Base-by-base conservation (phyloP, 2,888 invertebrate genomes). In the Monochamus alternatus region DNA sequence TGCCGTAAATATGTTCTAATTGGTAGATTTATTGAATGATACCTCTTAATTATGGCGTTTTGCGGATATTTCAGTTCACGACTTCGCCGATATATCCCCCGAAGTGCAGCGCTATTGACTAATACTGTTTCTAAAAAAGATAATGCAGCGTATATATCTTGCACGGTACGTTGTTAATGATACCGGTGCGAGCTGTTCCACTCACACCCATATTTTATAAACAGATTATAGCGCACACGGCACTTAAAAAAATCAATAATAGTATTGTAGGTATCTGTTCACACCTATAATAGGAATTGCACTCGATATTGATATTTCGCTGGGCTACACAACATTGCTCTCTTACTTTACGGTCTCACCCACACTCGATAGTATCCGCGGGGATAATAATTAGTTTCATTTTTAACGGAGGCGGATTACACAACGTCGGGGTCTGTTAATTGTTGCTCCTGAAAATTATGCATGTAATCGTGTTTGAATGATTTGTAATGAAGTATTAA, bases 221-320 rank as follows among this genome's bases (percentile, higher is more conserved):
- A 59, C 51, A 47, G 65, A 65, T 65, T 51, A 51, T 55, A n/a
- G 55, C 47, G 30, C 14, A 60, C 47, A 60, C 12, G n/a, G 47
- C 43, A 47, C 60, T 60, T 32, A 51, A 59, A 47, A 69, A 69
- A 69, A 60, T 69, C 9, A 60, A 59, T 69, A 30, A 59, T 60
- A 69, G 31, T 47, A 60, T 60, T 59, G 60, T 59, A 69, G 44
- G 69, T 51, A 60, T 55, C 22, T 32, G 69, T 69, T 69, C 69
- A 69, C 69, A 59, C 69, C 69, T 69, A 60, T 60, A 69, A 69
- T 69, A 44, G 69, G 69, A 69, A 69, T 69, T 69, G 59, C 60
- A 59, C 60, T 38, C 44, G 59, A 22, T 32, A 58, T 60, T 55
- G 55, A 22, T 59, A 69, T 69, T 60, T 60, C 60, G 59, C 69